Base-by-base conservation (phyloP, 1,140 invertebrate species). In the Heliconius himera region DNA sequence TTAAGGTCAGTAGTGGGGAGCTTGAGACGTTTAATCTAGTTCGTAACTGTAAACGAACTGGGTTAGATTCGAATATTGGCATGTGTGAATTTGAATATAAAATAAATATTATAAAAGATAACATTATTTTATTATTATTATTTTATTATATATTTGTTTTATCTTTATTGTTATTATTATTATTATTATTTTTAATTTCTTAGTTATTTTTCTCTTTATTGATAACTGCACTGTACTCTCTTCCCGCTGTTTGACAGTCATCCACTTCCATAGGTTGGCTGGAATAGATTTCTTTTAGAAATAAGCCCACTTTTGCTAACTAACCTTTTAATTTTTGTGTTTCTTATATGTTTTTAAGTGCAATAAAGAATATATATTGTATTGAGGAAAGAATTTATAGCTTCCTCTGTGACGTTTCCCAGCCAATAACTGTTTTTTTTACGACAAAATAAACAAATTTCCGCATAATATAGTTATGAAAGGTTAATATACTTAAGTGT, bases 341-440 rank as follows among this genome's bases (percentile, higher is more conserved):
- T 26, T 26, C 1, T 26, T 26, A 26, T 26, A 36, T 36, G 3
- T 36, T 36, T 36, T 36, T 36, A 36, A 5, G 36, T 36, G 36
- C 36, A 36, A 36, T 3, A 49, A 49, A 54, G 51, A 54, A 54
- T 20, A 36, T 36, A 36, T 36, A 36, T 36, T 36, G 1, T 26
- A 41, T 76, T 66, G 77, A 71, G 56, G 36, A 76, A 76, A 76
- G 75, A 36, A 73, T 77, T 78, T 74, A 70, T 51, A 66, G 73
- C 70, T 81, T 78, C 80, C 77, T 83, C 72, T 79, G 80, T 80
- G 78, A 82, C 82, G 80, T 77, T 83, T 83, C 82, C 77, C 79
- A 81, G 49, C 74, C 79, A 77, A 73, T 78, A 79, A 74, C 75
- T 79, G 77, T 83, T 73, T 75, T 78, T 75, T 11, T 76, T 76